Conservation (phyloP, 2,113 vertebrate species). For the Taurulus bubalis region DNA sequence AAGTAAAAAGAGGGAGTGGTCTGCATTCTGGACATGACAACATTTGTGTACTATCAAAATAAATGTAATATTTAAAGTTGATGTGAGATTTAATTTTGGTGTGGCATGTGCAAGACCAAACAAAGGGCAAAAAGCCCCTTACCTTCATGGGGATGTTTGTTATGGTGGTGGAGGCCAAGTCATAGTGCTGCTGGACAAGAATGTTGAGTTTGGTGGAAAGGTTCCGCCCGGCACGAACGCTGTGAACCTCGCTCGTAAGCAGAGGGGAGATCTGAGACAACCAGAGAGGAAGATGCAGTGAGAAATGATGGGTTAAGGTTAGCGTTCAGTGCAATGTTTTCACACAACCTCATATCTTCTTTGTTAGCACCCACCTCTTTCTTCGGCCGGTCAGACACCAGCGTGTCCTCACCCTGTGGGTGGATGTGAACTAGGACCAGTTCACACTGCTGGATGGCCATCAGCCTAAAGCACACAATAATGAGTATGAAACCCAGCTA, state of each 20-base stretch:
- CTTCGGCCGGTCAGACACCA: constrained; percentile 95
- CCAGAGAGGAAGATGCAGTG: background rate
- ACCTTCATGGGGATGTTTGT: constrained; percentile 99
- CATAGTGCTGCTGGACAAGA: constrained; percentile 98
- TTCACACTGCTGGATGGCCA: constrained; percentile 99
- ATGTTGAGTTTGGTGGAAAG: constrained; percentile 95
- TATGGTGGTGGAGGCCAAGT: constrained; percentile 98
- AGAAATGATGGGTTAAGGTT: background rate
- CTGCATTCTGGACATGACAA: constrained; percentile 17
- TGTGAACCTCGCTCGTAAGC: constrained; percentile 93
- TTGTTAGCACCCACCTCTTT: constrained; percentile 87
- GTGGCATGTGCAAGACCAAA: constrained; percentile 28
- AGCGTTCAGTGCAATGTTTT: background rate
- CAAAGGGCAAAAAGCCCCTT: constrained; percentile 34
- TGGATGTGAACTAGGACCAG: constrained; percentile 96
- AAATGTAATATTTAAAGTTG: background rate
- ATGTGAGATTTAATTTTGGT: constrained; percentile 15
- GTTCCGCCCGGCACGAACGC: constrained; percentile 95
- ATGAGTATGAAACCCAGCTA: background rate
- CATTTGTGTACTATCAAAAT: constrained; percentile 9
- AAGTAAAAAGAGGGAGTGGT: constrained; percentile 11
- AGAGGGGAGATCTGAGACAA: constrained; percentile 68
- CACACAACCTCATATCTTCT: background rate
- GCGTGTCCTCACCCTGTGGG: constrained; percentile 95
- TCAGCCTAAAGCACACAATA: constrained; percentile 85